Evolutionary conservation across 2,113 vertebrate genomes (phyloP).

Genomic region (Passerina amoena): DNA sequence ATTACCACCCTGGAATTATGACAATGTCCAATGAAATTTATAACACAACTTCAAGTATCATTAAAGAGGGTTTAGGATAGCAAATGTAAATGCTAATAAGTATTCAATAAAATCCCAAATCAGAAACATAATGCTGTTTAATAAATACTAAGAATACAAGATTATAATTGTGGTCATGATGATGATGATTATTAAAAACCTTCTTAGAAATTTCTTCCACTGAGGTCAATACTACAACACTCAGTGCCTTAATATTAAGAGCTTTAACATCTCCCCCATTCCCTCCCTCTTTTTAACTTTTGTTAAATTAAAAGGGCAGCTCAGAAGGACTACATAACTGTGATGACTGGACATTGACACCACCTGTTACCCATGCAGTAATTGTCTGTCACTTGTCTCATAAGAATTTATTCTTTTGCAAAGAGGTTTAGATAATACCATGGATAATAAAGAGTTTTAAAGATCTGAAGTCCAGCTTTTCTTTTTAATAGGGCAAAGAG

Average conservation of each 20-base stretch:
- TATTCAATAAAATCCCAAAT: background rate
- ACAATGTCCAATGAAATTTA: background rate
- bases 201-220: background rate
- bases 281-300: background rate
- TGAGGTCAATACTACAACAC: background rate
- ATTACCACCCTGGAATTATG: background rate
- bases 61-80: background rate
- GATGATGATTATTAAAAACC: background rate
- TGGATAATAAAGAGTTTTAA: background rate
- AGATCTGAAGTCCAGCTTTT: background rate
- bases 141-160: background rate
- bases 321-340: background rate
- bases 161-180: too few relatives aligned
- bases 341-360: background rate
- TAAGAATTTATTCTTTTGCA: background rate
- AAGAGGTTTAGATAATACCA: background rate
- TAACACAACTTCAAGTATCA: background rate
- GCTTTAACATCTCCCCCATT: fast-evolving
- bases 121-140: background rate
- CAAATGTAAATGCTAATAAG: background rate
- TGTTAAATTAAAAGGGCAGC: background rate
- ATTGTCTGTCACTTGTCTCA: background rate
- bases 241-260: background rate
- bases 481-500: background rate
- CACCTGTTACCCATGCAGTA: background rate